These are phyloP conservation scores for Gobio occitaniae DNA, from an alignment of 2,797 vertebrate genomes.

Conservation along the genomic window DNA sequence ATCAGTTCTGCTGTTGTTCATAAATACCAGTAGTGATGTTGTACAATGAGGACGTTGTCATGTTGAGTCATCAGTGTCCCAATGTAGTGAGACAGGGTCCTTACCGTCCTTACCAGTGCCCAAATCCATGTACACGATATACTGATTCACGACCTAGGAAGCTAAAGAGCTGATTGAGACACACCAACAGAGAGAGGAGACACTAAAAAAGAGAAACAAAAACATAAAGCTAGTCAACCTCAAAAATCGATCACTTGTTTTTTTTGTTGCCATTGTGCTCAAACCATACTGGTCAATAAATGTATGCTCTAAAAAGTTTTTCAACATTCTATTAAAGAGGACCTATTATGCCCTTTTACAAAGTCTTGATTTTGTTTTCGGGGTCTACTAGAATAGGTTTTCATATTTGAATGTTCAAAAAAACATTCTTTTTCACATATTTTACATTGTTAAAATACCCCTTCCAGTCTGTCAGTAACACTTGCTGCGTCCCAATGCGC, in stretches of 20 bases:
- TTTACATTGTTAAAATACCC: too few relatives aligned
- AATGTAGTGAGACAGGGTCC: background rate
- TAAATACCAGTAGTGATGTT: background rate
- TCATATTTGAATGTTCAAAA: too few relatives aligned
- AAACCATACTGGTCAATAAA: background rate
- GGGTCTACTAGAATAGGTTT: too few relatives aligned
- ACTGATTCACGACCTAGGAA: background rate
- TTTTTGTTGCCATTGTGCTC: background rate
- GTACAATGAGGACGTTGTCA: background rate
- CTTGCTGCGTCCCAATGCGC: too few relatives aligned
- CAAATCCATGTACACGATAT: background rate
- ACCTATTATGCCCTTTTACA: background rate
- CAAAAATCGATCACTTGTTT: background rate
- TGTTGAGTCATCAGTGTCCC: background rate
- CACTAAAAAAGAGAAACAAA: constrained; percentile 3
- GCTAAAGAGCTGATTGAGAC: background rate
- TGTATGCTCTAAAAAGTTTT: background rate
- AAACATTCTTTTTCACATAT: too few relatives aligned
- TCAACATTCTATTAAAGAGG: background rate
- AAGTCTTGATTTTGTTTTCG: too few relatives aligned
- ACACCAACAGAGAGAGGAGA: background rate
- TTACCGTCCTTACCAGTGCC: background rate
- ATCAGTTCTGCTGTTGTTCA: background rate
- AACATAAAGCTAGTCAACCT: background rate
- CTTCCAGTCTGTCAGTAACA: too few relatives aligned